Evolutionary conservation across 2,888 invertebrate genomes (phyloP).

Genomic region (Helicoverpa assulta): DNA sequence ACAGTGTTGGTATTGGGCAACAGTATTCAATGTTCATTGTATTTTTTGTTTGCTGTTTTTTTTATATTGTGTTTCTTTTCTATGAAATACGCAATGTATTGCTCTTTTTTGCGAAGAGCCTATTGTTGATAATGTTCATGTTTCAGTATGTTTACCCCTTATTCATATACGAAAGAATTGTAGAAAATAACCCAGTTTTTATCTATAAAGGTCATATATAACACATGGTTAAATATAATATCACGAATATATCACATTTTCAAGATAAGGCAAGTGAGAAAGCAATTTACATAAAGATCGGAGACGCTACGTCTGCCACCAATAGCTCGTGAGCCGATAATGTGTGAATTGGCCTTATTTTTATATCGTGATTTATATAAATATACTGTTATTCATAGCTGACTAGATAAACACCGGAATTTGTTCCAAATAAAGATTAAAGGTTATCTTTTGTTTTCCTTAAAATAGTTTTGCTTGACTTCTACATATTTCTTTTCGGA

Average conservation of each 20-base stretch:
- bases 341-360: constrained; percentile 33
- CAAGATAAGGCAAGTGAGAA: constrained; percentile 19
- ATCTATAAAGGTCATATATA: constrained; percentile 5
- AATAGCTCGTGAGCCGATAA: constrained; percentile 40
- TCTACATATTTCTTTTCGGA: neutral
- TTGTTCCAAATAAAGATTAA: neutral
- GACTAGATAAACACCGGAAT: neutral
- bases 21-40: constrained; percentile 52
- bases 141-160: neutral
- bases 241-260: constrained; percentile 10
- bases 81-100: constrained; percentile 17
- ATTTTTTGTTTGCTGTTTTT: constrained; percentile 25
- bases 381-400: neutral
- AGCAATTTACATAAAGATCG: constrained; percentile 46
- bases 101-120: neutral
- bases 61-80: constrained; percentile 7
- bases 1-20: constrained; percentile 41
- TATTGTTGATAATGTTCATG: neutral
- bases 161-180: neutral
- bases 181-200: neutral
- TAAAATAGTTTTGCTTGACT: neutral
- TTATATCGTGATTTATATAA: constrained; percentile 4
- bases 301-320: constrained; percentile 28
- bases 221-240: constrained; percentile 3
- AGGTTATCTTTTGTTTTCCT: neutral